phyloP scores from a whole-genome alignment of 2,113 vertebrate species.

The Pardalotus punctatus region DNA sequence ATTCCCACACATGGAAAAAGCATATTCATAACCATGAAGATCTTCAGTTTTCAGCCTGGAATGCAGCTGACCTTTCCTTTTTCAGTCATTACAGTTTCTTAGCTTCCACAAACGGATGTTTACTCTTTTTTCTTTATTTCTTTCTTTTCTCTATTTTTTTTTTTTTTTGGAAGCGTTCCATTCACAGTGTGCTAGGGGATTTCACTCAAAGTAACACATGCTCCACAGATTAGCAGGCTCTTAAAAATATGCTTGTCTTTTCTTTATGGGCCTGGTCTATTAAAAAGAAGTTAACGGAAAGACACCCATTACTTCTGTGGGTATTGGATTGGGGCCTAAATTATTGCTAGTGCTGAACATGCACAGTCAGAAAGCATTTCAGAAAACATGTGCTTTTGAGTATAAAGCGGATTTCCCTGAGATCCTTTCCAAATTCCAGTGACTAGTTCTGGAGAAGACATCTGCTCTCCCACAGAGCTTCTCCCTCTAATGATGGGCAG shows the following conservation, averaged over 20 bases:
- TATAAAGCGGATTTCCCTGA: background rate
- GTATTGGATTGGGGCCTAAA: conserved; percentile 53
- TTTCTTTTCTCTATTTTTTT: background rate
- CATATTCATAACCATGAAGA: background rate
- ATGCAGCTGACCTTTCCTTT: conserved; percentile 23
- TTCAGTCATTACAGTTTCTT: background rate
- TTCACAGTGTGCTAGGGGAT: conserved; percentile 2
- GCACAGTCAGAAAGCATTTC: conserved; percentile 17
- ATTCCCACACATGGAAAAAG: background rate
- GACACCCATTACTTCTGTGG: conserved; percentile 56
- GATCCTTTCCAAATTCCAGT: background rate
- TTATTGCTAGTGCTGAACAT: conserved; percentile 31
- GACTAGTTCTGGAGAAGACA: background rate
- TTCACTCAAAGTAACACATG: conserved; percentile 49
- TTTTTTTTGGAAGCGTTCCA: conserved; percentile 3
- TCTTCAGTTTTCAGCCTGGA: background rate
- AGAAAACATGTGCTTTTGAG: background rate
- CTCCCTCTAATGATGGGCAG: conserved; percentile 22
- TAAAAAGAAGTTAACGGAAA: conserved; percentile 43
- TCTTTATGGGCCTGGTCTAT: conserved; percentile 44
- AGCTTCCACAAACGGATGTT: conserved; percentile 31
- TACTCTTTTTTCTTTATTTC: background rate
- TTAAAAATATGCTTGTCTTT: conserved; percentile 49
- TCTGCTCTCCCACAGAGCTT: background rate
- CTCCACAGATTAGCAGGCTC: conserved; percentile 50